Evolutionary conservation across 2,113 vertebrate species (phyloP), one percentile per base, ranked within the genome.

Genomic region (Scalopus aquaticus): DNA sequence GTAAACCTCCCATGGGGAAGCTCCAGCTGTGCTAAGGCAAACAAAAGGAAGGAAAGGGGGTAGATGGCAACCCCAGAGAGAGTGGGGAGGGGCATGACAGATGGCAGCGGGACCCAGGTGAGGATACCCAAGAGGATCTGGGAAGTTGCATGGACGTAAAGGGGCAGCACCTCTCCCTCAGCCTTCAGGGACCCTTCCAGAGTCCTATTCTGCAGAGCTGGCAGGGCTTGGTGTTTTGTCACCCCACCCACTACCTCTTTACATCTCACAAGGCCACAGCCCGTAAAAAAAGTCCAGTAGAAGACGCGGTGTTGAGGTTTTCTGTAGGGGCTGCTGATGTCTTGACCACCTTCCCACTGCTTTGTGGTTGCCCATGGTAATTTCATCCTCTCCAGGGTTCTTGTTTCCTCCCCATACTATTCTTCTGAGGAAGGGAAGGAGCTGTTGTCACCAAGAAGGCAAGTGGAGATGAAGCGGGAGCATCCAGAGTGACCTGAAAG

Each of bases 21-120:
- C 22, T 51, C 70, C 74, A 94, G 64, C 89, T 87, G 73, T 54
- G 42, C 74, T 90, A 77, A 90, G 70, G 39, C 49, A 93, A 89
- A 90, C 67, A 42, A 67, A 88, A 60, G 49, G n/a, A 32, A 42
- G 46, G 56, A 54, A 22, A 64, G 74, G 73, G 46, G 77, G 79
- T 9, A n/a, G n/a, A n/a, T n/a, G n/a, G n/a, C n/a, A n/a, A n/a
- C n/a, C n/a, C n/a, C n/a, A n/a, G n/a, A n/a, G n/a, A n/a, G n/a
- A n/a, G 78, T 56, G 79, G 82, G n/a, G 54, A 54, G 19, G 49
- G 17, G 35, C 35, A 3, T 9, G 30, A 32, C 0, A 15, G 37
- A 37, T 24, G 28, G 67, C 16, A 70, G 56, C 28, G 56, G 67
- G 83, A 58, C 65, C 79, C 30, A 74, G 65, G 77, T 7, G 8